phyloP scores from a whole-genome alignment of 2,797 vertebrate species.

The Acipenser ruthenus region DNA sequence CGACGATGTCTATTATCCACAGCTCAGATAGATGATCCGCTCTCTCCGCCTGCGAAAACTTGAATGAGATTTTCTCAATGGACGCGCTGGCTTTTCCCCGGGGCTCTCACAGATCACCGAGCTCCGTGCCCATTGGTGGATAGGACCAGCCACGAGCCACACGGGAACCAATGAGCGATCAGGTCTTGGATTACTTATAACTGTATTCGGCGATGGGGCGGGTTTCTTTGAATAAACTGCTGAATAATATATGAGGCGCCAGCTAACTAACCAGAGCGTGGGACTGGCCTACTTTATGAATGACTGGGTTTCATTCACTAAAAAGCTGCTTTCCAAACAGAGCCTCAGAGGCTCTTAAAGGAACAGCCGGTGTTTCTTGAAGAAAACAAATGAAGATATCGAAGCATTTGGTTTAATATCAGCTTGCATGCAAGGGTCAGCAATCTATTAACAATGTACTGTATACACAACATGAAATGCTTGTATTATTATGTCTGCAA shows the following conservation, averaged over 20 bases:
- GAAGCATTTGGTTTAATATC: too few relatives aligned
- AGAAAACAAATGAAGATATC: not conserved
- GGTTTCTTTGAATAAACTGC: not conserved
- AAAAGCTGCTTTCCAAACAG: conserved; percentile 38
- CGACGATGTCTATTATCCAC: conserved; percentile 8
- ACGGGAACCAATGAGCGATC: conserved; percentile 40
- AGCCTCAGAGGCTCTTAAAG: conserved; percentile 48
- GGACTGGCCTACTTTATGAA: conserved; percentile 64
- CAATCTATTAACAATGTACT: too few relatives aligned
- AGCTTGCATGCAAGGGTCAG: too few relatives aligned
- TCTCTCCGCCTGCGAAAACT: conserved; percentile 48
- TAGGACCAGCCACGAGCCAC: conserved; percentile 11
- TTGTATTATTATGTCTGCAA: too few relatives aligned
- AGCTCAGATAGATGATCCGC: conserved; percentile 16
- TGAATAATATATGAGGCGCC: conserved; percentile 36
- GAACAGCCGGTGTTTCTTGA: conserved; percentile 28
- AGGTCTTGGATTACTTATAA: not conserved
- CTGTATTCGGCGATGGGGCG: not conserved
- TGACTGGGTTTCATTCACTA: conserved; percentile 71
- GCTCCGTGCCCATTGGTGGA: conserved; percentile 42
- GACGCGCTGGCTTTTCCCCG: conserved; percentile 43
- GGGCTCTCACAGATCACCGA: conserved; percentile 31
- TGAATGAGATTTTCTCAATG: conserved; percentile 61
- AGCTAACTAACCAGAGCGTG: conserved; percentile 44
- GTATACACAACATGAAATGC: too few relatives aligned